A percentile compares a stretch with the other conserved stretches of the same genome.
Conservation (phyloP, 2,113 vertebrate species). For the Oplegnathus fasciatus region DNA sequence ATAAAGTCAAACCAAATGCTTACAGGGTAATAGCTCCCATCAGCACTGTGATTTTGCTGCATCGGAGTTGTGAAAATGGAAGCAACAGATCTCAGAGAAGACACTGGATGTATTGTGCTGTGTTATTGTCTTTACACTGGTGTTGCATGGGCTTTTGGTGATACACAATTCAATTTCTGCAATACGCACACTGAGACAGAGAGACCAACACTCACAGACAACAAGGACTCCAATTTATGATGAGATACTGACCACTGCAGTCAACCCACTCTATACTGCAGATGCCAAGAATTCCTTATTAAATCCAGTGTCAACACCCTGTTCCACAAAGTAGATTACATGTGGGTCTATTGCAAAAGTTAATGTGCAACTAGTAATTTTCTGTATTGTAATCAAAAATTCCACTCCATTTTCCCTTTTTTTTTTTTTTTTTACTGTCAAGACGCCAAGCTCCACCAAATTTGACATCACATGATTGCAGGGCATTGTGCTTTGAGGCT, state of each 20-base stretch:
- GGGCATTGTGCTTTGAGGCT: conserved; percentile 79
- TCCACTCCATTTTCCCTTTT: conserved; percentile 52
- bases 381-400: conserved; percentile 21
- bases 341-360: conserved; percentile 49
- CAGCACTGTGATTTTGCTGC: conserved; percentile 43
- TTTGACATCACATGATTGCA: conserved; percentile 65
- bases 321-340: conserved; percentile 29
- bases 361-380: neutral
- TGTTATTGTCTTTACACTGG: conserved; percentile 37
- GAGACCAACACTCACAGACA: conserved; percentile 44
- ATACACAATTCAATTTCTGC: conserved; percentile 48
- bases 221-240: conserved; percentile 28
- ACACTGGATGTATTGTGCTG: conserved; percentile 60
- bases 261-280: conserved; percentile 38
- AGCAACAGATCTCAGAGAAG: conserved; percentile 51
- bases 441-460: conserved; percentile 42
- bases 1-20: conserved; percentile 29
- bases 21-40: conserved; percentile 1
- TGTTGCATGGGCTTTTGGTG: conserved; percentile 20
- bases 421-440: conserved; percentile 6
- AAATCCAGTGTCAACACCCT: conserved; percentile 54
- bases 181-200: conserved; percentile 44
- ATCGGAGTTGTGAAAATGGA: conserved; percentile 46
- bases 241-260: conserved; percentile 59
- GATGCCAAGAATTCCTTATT: conserved; percentile 41